Evolutionary conservation across 2,113 vertebrate species (phyloP).

Genomic region (Nothobranchius kuhntae): DNA sequence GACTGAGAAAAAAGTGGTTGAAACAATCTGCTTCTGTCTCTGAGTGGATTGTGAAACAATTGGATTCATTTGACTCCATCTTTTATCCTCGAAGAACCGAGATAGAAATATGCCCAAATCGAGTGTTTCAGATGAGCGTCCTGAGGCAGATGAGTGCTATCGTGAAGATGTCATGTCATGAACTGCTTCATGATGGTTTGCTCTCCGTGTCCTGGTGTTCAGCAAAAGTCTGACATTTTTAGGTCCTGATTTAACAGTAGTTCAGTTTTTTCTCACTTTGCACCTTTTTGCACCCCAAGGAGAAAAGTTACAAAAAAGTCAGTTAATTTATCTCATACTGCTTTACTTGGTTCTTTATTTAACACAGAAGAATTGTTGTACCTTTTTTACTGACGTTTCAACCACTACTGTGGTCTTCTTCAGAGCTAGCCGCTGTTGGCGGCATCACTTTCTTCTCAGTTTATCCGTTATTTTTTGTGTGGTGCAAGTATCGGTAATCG

Average conservation of each 20-base stretch:
- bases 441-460: too few relatives aligned
- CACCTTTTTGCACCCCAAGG: not conserved
- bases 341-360: too few relatives aligned
- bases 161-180: conserved; percentile 63
- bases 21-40: conserved; percentile 9
- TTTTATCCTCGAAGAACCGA: conserved; percentile 27
- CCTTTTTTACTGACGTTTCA: too few relatives aligned
- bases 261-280: conserved; percentile 4
- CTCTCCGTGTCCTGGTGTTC: conserved; percentile 41
- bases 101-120: conserved; percentile 46
- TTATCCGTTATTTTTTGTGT: too few relatives aligned
- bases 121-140: conserved; percentile 68
- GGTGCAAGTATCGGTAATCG: too few relatives aligned
- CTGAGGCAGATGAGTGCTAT: conserved; percentile 52
- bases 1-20: conserved; percentile 28
- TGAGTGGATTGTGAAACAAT: conserved; percentile 40
- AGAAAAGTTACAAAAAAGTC: not conserved
- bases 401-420: too few relatives aligned
- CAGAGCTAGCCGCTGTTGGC: too few relatives aligned
- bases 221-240: conserved; percentile 37
- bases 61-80: conserved; percentile 31
- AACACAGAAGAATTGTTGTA: too few relatives aligned
- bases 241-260: conserved; percentile 10
- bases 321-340: too few relatives aligned
- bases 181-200: conserved; percentile 42